Base-by-base conservation (phyloP, 2,113 vertebrate species). In the Rhinoderma darwinii region DNA sequence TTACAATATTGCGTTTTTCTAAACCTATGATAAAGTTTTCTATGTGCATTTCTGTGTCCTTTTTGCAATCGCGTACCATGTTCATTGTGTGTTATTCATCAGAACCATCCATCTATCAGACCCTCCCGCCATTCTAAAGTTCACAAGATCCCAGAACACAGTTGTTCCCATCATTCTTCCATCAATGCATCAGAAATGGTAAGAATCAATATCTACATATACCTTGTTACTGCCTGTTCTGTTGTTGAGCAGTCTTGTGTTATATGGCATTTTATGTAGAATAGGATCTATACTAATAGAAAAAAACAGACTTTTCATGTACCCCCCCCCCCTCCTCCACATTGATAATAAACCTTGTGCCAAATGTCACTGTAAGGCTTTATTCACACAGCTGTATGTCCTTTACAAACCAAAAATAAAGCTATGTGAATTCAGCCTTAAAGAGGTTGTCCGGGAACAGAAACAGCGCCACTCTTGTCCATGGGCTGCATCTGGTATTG, bases 101-200 rank as follows among this genome's bases (percentile, higher is more conserved):
- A 98, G 97, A 98, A 94, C 22, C 37, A 11, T 41, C 68, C 68
- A 72, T 72, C 68, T 93, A 95, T 98, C 96, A 98, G 97, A 98
- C 94, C 91, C 93, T 94, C 93, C 94, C 94, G 93, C 93, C 94
- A 96, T 94, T 95, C 96, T 93, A 94, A 95, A 94, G 90, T 97
- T 95, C 97, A 98, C 96, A 96, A 96, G 93, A 96, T 96, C 93
- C 96, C 96, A 91, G 94, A 93, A 88, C 95, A 95, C 92, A 96
- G 88, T 91, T 93, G 93, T 94, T 95, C 95, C 91, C 93, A 96
- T 96, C 96, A 97, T 90, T 95, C 96, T 94, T 94, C 96, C 95
- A 93, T 89, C 95, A 97, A 95, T 94, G 89, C 94, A 93, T 92
- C 93, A 92, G 91, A 95, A 92, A 94, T 72, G 96, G 77, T 80